Evolutionary conservation across 2,113 vertebrate species (phyloP), one percentile per base, ranked within the genome.

Genomic region (Miniopterus natalensis): DNA sequence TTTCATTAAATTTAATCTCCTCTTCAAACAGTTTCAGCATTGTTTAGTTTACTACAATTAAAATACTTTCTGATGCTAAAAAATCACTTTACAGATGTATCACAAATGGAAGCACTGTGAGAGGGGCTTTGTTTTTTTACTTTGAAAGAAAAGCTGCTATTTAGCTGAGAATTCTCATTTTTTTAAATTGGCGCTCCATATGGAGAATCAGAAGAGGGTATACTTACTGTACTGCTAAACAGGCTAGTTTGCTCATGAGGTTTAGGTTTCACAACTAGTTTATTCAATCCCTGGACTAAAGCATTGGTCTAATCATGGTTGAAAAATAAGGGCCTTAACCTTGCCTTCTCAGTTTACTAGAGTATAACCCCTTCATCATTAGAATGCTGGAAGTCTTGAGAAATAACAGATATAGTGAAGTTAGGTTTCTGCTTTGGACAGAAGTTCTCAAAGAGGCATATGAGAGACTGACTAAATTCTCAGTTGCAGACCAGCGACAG

Each of bases 1-100:
- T 98, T 98, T 98, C 98, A 99, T 99, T 98, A 99, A 98, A 98
- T 98, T 98, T 98, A 98, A 98, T 98, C 98, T 97, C 53, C 66
- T 98, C 98, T 99, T 99, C 98, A 98, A 98, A 99, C 98, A 98
- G 98, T 98, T 98, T 98, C 95, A 89, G 96, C 96, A 98, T 99
- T 98, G 98, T 99, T 98, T 97, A 95, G 98, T 98, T 98, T 98
- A 98, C 97, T 97, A 98, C 98, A 98, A 98, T 98, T 98, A 98
- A 98, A 98, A 98, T 27, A 89, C 96, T 98, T 98, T 97, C 96
- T 97, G 96, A 94, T 98, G 95, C 90, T 97, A 96, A 98, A 98
- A 98, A 97, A 97, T 97, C 95, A 98, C 94, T 96, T 96, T 98
- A 97, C 92, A 97, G 84, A 96, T 98, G 79, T 94, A 93, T 97